Conservation (phyloP, 2,113 vertebrate genomes). For the Hyperopisus bebe region DNA sequence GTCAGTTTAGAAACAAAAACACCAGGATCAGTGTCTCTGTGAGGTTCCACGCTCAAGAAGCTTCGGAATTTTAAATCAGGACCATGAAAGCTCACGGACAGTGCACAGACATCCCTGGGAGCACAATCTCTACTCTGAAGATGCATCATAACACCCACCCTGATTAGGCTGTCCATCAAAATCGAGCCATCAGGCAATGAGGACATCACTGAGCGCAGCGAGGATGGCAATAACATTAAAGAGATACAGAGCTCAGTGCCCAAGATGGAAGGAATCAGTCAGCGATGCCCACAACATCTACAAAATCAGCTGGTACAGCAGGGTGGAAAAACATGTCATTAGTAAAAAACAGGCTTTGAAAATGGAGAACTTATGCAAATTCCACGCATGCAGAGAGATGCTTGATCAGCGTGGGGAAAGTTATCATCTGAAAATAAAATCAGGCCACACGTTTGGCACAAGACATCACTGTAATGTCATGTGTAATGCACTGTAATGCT, state of each 20-base stretch:
- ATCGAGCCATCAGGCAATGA: background rate
- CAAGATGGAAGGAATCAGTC: background rate
- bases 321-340: background rate
- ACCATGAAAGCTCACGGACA: background rate
- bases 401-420: background rate
- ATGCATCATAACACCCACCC: background rate
- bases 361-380: background rate
- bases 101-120: background rate
- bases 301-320: background rate
- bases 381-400: background rate
- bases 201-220: background rate
- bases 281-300: background rate
- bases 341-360: background rate
- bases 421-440: background rate
- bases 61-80: background rate
- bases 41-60: background rate
- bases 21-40: background rate
- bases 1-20: background rate
- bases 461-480: background rate
- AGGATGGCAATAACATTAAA: background rate
- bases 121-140: background rate
- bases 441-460: background rate
- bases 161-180: background rate
- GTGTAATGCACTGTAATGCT: background rate
- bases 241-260: background rate